phyloP scores from a whole-genome alignment of 2,888 invertebrate genomes.

The Agrotis segetum region DNA sequence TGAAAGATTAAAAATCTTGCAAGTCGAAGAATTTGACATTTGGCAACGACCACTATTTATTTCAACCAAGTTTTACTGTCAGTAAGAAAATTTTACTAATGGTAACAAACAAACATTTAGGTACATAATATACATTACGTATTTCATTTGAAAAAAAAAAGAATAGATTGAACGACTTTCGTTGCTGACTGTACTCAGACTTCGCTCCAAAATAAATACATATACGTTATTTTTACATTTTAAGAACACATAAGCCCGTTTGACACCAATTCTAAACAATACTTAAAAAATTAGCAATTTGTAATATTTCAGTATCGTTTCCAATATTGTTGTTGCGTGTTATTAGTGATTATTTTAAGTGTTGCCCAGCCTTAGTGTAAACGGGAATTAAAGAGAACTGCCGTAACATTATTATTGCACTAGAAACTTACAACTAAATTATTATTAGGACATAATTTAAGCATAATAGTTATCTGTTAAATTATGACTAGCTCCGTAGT shows the following conservation, averaged over 20 bases:
- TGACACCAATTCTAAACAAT: neutral
- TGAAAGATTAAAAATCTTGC: too few species aligned
- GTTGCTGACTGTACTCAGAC: neutral
- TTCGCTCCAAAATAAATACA: neutral
- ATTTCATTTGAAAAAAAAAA: too few species aligned
- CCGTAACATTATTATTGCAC: slow-evolving; percentile 55
- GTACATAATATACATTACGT: too few species aligned
- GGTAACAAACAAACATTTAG: neutral
- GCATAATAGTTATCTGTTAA: slow-evolving; percentile 55
- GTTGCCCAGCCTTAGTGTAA: too few species aligned
- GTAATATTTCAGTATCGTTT: too few species aligned
- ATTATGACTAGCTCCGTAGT: slow-evolving; percentile 52
- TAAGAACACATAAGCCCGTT: neutral
- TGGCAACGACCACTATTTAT: too few species aligned
- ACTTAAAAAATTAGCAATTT: too few species aligned
- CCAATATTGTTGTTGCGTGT: too few species aligned
- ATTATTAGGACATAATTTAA: slow-evolving; percentile 61
- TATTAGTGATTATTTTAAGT: too few species aligned
- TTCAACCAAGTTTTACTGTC: neutral
- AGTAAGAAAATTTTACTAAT: neutral
- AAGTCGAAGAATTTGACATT: too few species aligned
- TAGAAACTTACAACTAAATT: slow-evolving; percentile 57
- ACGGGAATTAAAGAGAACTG: slow-evolving; percentile 5
- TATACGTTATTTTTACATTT: neutral
- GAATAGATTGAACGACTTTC: neutral